These are phyloP conservation scores for Chondrosia reniformis DNA, from an alignment of 37 sponge, comb jelly and placozoan genomes.

Conservation along the genomic window DNA sequence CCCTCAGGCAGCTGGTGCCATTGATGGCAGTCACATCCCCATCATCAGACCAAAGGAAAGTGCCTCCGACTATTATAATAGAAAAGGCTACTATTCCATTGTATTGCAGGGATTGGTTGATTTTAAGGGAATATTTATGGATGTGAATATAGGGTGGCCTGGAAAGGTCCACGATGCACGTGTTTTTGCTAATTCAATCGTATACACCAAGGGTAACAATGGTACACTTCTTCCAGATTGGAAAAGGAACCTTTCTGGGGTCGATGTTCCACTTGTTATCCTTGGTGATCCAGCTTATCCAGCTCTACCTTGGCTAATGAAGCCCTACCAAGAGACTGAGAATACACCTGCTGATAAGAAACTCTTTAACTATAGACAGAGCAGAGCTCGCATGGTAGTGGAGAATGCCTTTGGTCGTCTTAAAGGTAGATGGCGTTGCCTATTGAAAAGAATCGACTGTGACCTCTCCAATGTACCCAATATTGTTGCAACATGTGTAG, in stretches of 20 bases:
- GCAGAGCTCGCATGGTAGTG: too few relatives aligned
- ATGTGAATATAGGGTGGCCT: constrained; percentile 17
- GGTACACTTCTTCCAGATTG: constrained; percentile 14
- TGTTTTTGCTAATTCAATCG: neutral
- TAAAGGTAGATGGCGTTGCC: too few relatives aligned
- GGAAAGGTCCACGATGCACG: constrained; percentile 24
- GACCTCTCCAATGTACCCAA: too few relatives aligned
- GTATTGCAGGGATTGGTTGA: constrained; percentile 7
- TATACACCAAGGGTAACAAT: constrained; percentile 1
- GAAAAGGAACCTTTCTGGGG: constrained; percentile 3
- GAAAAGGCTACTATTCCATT: constrained; percentile 18
- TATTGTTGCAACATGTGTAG: too few relatives aligned
- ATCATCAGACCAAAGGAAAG: constrained; percentile 4
- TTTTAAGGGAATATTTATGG: neutral
- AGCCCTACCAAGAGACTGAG: neutral
- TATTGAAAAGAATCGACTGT: too few relatives aligned
- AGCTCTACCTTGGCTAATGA: constrained; percentile 5
- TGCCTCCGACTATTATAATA: constrained; percentile 18
- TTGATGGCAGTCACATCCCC: constrained; percentile 19
- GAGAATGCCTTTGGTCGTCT: too few relatives aligned
- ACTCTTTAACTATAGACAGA: too few relatives aligned
- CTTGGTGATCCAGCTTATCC: neutral
- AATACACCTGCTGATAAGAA: neutral
- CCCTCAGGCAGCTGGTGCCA: constrained; percentile 8
- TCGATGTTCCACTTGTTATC: constrained; percentile 2